Evolutionary conservation across 1,140 invertebrate genomes (phyloP).

Genomic region (Oncopeltus fasciatus): DNA sequence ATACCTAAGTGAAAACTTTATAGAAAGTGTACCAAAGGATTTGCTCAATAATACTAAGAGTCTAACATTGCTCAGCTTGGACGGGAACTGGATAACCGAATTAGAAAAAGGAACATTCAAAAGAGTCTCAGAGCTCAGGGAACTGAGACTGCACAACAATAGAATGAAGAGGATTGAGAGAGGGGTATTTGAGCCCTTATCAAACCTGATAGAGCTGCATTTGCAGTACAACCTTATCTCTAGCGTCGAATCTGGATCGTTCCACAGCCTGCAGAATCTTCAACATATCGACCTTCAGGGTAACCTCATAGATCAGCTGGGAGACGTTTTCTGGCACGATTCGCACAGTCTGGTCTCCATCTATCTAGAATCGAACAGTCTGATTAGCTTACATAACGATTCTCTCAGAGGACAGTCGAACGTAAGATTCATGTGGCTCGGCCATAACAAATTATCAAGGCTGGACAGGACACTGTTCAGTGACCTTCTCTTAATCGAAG

Average conservation of each 20-base stretch:
- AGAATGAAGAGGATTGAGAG: slow-evolving; percentile 53
- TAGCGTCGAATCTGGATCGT: slow-evolving; percentile 64
- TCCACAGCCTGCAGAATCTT: slow-evolving; percentile 65
- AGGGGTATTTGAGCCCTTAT: slow-evolving; percentile 65
- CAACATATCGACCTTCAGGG: slow-evolving; percentile 78
- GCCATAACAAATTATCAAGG: slow-evolving; percentile 61
- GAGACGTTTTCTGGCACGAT: slow-evolving; percentile 63
- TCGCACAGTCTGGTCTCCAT: slow-evolving; percentile 66
- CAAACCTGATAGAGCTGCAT: slow-evolving; percentile 66
- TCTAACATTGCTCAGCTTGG: slow-evolving; percentile 70
- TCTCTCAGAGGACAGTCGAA: slow-evolving; percentile 61
- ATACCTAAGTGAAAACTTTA: slow-evolving; percentile 74
- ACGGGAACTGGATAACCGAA: slow-evolving; percentile 74
- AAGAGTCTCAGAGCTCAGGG: slow-evolving; percentile 52
- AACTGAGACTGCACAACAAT: slow-evolving; percentile 79
- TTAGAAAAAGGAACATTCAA: slow-evolving; percentile 65
- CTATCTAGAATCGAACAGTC: slow-evolving; percentile 68
- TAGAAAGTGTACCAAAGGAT: slow-evolving; percentile 54
- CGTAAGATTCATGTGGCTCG: slow-evolving; percentile 73
- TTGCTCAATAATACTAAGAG: slow-evolving; percentile 58
- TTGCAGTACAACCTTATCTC: slow-evolving; percentile 74
- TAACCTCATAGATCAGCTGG: slow-evolving; percentile 57
- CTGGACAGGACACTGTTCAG: slow-evolving; percentile 55
- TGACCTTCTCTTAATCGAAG: slow-evolving; percentile 56
- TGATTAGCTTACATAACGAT: slow-evolving; percentile 59